Base-by-base conservation (phyloP, 2,113 vertebrate genomes). In the Heterotis niloticus region DNA sequence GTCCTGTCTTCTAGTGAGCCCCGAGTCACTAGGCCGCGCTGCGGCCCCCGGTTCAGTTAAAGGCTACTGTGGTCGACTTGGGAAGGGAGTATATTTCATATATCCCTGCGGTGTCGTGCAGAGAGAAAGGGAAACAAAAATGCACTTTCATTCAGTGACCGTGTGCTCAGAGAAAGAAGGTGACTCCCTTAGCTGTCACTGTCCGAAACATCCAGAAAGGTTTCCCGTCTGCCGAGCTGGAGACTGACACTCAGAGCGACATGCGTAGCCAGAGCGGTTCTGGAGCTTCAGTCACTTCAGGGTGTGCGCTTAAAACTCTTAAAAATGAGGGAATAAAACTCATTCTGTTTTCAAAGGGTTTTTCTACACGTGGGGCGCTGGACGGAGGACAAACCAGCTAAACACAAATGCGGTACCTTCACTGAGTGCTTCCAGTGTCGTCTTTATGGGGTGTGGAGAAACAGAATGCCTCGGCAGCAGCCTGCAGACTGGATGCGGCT, bases 361-460 rank as follows among this genome's bases (percentile, higher is more conserved):
- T 44, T 44, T 44, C 7, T 4, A 44, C 2, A 44, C 34, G 7
- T 44, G 34, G 34, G 7, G 34, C 34, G 2, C 34, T 44, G 34
- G 2, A 44, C 34, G 3, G 7, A 44, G 34, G 34, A 44, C 34
- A 44, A 7, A 7, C 34, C 7, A 7, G 34, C 34, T 44, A 44
- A 44, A 2, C 34, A 44, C 34, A 51, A 18, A 64, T n/a, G 29
- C 13, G 24, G 2, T 0, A 10, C 28, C 14, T 0, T 14, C 14
- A 28, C 34, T 7, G 10, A 59, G 10, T 5, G 17, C 13, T 64
- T 73, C 34, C 59, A 82, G 71, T 86, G 86, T 84, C 85, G 82
- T 86, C 62, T 87, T 88, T 87, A 86, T 81, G 70, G 57, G 82
- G 83, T 87, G 85, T 28, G 70, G 83, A 83, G 82, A 70, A 83